Conservation (phyloP, 2,113 vertebrate genomes). For the Cheilinus undulatus region DNA sequence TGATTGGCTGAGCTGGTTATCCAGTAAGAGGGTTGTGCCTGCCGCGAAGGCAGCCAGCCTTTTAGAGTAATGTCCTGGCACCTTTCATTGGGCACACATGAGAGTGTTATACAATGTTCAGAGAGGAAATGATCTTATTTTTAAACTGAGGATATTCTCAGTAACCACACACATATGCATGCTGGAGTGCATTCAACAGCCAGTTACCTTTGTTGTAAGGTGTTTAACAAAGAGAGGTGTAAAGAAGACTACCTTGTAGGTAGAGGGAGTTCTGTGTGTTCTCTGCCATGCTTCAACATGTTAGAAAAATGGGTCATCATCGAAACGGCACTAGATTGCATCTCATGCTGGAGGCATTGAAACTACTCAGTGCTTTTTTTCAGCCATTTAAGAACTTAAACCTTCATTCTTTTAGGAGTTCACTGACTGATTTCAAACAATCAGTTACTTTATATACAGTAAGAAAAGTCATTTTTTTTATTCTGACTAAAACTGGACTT, state of each 20-base stretch:
- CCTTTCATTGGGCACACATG: background rate
- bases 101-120: slow-evolving; percentile 35
- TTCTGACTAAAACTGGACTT: no score
- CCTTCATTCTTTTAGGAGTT: no score
- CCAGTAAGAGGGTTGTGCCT: slow-evolving; percentile 6
- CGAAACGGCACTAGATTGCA: background rate
- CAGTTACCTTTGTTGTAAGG: background rate
- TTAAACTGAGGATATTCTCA: background rate
- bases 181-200: background rate
- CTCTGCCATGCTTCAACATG: background rate
- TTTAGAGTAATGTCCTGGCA: slow-evolving; percentile 23
- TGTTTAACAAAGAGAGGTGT: background rate
- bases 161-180: background rate
- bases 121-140: slow-evolving; percentile 3
- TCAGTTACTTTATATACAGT: no score
- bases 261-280: background rate
- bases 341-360: background rate
- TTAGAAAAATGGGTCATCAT: background rate
- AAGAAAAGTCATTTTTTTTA: no score
- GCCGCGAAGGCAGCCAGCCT: background rate
- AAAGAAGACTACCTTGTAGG: background rate
- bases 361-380: no score
- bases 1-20: slow-evolving; percentile 71
- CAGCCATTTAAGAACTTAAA: no score
- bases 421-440: no score